A percentile compares a stretch with the other conserved stretches of the same genome.
These are phyloP conservation scores for Lonchura striata DNA, from an alignment of 2,113 vertebrate genomes.

Conservation along the genomic window DNA sequence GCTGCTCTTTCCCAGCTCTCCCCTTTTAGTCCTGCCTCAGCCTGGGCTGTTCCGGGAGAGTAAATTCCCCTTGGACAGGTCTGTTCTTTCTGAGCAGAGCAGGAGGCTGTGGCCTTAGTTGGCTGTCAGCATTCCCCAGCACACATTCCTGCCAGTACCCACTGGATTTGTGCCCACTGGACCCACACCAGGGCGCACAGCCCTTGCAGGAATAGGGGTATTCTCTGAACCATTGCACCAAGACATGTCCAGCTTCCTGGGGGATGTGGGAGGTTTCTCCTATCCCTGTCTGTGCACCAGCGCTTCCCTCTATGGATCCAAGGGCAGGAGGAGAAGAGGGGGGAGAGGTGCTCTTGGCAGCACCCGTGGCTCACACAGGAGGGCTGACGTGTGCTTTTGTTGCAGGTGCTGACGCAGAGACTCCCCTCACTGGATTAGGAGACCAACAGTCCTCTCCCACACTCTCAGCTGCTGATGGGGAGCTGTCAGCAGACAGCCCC, in stretches of 20 bases:
- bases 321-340: background rate
- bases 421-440: slow-evolving; percentile 4
- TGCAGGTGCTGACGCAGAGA: slow-evolving; percentile 59
- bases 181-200: background rate
- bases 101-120: background rate
- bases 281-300: background rate
- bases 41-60: background rate
- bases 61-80: background rate
- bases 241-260: background rate
- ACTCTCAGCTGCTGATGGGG: background rate
- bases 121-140: background rate
- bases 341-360: background rate
- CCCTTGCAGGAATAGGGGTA: background rate
- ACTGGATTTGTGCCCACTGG: background rate
- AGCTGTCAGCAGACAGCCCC: accelerated
- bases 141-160: background rate
- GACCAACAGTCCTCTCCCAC: background rate
- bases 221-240: background rate
- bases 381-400: background rate
- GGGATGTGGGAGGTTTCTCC: background rate
- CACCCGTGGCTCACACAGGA: background rate
- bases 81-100: background rate
- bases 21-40: accelerated
- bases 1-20: background rate
- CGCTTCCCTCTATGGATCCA: accelerated